A percentile compares a stretch with the other conserved stretches of the same genome.
Evolutionary conservation across 2,797 vertebrate species (phyloP).

Genomic region (Thalassophryne amazonica): DNA sequence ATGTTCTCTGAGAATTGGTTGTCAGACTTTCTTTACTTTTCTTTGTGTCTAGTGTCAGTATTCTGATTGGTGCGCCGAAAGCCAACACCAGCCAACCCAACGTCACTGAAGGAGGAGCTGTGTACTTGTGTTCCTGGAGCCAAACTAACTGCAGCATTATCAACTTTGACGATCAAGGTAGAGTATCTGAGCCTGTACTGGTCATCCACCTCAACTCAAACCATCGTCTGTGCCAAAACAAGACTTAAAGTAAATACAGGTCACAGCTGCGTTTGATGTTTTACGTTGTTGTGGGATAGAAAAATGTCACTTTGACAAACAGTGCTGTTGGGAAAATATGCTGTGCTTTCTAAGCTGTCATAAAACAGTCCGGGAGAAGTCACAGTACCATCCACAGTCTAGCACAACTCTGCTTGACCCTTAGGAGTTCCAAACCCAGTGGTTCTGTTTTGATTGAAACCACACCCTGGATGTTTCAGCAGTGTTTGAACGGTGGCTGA

Average conservation of each 20-base stretch:
- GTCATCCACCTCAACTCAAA: no score
- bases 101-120: conserved; percentile 85
- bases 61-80: conserved; percentile 90
- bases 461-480: conserved; percentile 38
- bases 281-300: conserved; percentile 22
- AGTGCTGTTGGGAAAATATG: conserved; percentile 22
- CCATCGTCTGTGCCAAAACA: no score
- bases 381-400: conserved; percentile 16
- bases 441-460: conserved; percentile 21
- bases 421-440: conserved; percentile 20
- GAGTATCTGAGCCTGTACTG: no score
- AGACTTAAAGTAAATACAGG: no score
- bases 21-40: neutral
- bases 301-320: conserved; percentile 30
- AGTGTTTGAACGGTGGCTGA: conserved; percentile 34
- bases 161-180: conserved; percentile 86
- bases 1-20: neutral
- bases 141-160: conserved; percentile 70
- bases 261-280: conserved; percentile 5
- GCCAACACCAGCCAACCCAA: conserved; percentile 85
- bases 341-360: conserved; percentile 26
- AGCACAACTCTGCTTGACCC: conserved; percentile 25
- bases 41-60: conserved; percentile 69
- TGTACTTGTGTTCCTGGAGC: conserved; percentile 87
- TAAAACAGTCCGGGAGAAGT: conserved; percentile 26